Base-by-base conservation (phyloP, 2,888 invertebrate species). In the Athrips mouffetella region DNA sequence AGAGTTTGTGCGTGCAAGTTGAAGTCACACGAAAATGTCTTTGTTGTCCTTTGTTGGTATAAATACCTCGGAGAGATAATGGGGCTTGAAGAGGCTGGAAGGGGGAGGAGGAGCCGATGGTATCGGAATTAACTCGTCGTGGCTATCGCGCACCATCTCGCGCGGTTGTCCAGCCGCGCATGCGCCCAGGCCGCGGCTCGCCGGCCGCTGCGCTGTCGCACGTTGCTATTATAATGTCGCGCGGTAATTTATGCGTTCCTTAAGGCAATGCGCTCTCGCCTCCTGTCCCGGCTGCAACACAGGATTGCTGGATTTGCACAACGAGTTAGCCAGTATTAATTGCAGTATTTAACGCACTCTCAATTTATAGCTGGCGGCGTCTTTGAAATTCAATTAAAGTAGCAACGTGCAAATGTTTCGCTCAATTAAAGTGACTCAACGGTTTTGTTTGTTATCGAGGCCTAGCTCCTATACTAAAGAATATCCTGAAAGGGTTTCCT, bases 61-160 rank as follows among this genome's bases (percentile, higher is more conserved):
- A 45, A 45, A 45, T 45, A 45, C 33, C 33, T 23, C 18, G 5
- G 21, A 25, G 33, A 35, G 45, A 45, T 45, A 45, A 45, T 45
- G 35, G 45, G 45, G 18, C 23, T 35, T 33, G 11, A 2, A 27
- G 2, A 1, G 41, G 25, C 30, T 20, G 41, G 31, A 40, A 29
- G 50, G 23, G 16, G 25, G 31, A 40, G 40, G 33, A 33, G 45
- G 18, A 25, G 27, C 10, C 59, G 58, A 45, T 59, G 62, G 61
- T 60, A 54, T 51, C 44, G 62, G 69, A 64, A 73, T 72, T 65
- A 72, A 70, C 70, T 67, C 69, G 65, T 74, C 63, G 64, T 45
- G 8, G 40, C 49, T 54, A 50, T 54, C 46, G 48, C 40, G 50
- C 52, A 45, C 45, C 39, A 42, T 39, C 45, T 44, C 23, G 25